Base-by-base conservation (phyloP, 2,888 invertebrate species). In the Ophion obscuratus region DNA sequence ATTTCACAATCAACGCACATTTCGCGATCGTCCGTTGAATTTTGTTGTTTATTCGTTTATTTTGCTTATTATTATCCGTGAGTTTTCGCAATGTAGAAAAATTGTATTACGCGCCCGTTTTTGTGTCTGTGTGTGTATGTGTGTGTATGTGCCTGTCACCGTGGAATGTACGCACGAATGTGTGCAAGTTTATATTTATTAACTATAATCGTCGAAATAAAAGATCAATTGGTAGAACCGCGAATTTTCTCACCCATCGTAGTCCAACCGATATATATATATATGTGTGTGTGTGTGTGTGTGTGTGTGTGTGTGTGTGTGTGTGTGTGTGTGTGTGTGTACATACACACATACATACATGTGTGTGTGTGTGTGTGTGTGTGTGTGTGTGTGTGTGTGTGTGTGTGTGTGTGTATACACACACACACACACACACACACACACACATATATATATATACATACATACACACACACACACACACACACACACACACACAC, bases 121-220 rank as follows among this genome's bases (percentile, higher is more conserved):
- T 5, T 62, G 11, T 57, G 10, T 61, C 6, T 67, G 40, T 67
- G 27, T n/a, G 53, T 74, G 67, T 67, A 27, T 67, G 27, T n/a
- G 53, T 74, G 67, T 67, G 53, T 77, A 36, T 81, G 20, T 71
- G 20, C 66, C 20, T 76, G 64, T 75, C 68, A 66, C 59, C 73
- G 80, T 86, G 86, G 86, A 86, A 86, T 86, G 86, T 86, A 85
- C 73, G 80, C 82, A 79, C 79, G 71, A 59, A 20, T 79, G 70
- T 53, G 77, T 81, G 81, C 84, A 64, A 78, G 67, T 75, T 78
- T 74, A 78, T 47, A 57, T 78, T 61, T 64, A 76, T 77, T 40
- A 78, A 81, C 73, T 78, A 74, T 78, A 78, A 67, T 67, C 68
- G 70, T 78, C 81, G 53, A 78, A 83, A 66, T 61, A n/a, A 76